Evolutionary conservation across 2,113 vertebrate genomes (phyloP).

Genomic region (Corythoichthys intestinalis): DNA sequence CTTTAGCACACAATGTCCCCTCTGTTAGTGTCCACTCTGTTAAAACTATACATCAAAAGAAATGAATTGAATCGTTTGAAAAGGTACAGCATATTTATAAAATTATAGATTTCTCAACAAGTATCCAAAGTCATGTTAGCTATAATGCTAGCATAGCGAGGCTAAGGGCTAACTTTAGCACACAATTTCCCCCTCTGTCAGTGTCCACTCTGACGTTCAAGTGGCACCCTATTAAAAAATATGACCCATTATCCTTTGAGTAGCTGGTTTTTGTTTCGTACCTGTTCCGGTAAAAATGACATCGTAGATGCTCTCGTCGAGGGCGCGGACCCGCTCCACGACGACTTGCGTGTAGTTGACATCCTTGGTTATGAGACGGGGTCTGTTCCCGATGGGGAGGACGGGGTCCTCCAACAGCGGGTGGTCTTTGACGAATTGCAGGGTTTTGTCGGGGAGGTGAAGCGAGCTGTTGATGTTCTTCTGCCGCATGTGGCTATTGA

Average conservation of each 20-base stretch:
- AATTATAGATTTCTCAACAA: too few relatives aligned
- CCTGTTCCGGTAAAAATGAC: slow-evolving; percentile 92
- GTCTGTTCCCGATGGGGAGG: slow-evolving; percentile 80
- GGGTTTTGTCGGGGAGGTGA: slow-evolving; percentile 88
- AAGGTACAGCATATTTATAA: too few relatives aligned
- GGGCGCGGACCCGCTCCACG: slow-evolving; percentile 82
- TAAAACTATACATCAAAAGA: too few relatives aligned
- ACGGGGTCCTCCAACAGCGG: slow-evolving; percentile 92
- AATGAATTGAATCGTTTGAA: too few relatives aligned
- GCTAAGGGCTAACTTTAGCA: too few relatives aligned
- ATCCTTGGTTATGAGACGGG: slow-evolving; percentile 81
- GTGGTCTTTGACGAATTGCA: slow-evolving; percentile 96
- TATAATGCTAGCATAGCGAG: too few relatives aligned
- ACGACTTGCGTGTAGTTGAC: slow-evolving; percentile 94
- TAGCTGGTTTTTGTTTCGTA: slow-evolving; percentile 33
- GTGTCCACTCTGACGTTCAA: too few relatives aligned
- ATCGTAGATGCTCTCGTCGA: slow-evolving; percentile 82
- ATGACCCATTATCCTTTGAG: neutral
- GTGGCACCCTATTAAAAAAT: too few relatives aligned
- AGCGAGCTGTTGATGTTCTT: slow-evolving; percentile 85
- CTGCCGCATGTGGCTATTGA: slow-evolving; percentile 77
- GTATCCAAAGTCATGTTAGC: too few relatives aligned
- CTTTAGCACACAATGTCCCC: too few relatives aligned
- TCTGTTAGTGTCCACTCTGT: too few relatives aligned
- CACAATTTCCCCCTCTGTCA: too few relatives aligned